A percentile compares a stretch with the other conserved stretches of the same genome.
These are phyloP conservation scores for Cataglyphis rosenhaueri DNA, from an alignment of 2,888 invertebrate genomes.

Conservation along the genomic window DNA sequence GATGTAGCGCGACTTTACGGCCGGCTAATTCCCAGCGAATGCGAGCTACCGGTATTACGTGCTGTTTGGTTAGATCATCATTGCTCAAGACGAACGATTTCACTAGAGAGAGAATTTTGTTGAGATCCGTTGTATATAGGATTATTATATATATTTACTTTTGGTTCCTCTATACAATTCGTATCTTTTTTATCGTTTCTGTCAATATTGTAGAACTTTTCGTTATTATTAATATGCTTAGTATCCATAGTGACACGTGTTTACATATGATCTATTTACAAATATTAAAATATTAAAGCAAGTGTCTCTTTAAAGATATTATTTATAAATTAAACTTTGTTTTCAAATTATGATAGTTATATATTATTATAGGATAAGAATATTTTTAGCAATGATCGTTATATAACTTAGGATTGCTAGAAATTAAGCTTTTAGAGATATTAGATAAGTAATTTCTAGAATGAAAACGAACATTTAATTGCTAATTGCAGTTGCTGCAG, in stretches of 20 bases:
- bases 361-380: not conserved
- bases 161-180: not conserved
- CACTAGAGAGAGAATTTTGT: not conserved
- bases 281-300: not conserved
- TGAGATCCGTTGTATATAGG: not conserved
- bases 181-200: not conserved
- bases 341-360: not conserved
- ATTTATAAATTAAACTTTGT: not conserved
- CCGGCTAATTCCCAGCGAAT: not conserved
- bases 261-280: not conserved
- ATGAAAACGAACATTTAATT: not conserved
- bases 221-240: not conserved
- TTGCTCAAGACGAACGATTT: not conserved
- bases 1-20: not conserved
- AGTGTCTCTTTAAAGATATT: not conserved
- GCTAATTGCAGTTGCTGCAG: conserved; percentile 89
- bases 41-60: conserved; percentile 75
- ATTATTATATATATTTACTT: not conserved
- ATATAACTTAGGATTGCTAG: not conserved
- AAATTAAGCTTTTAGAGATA: not conserved
- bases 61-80: conserved; percentile 67
- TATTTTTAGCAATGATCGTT: not conserved
- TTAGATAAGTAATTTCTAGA: not conserved
- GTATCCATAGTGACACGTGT: not conserved
- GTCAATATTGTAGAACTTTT: not conserved